These are phyloP conservation scores for Chlamydotis undulata DNA, from an alignment of 2,113 vertebrate genomes.

Conservation along the genomic window DNA sequence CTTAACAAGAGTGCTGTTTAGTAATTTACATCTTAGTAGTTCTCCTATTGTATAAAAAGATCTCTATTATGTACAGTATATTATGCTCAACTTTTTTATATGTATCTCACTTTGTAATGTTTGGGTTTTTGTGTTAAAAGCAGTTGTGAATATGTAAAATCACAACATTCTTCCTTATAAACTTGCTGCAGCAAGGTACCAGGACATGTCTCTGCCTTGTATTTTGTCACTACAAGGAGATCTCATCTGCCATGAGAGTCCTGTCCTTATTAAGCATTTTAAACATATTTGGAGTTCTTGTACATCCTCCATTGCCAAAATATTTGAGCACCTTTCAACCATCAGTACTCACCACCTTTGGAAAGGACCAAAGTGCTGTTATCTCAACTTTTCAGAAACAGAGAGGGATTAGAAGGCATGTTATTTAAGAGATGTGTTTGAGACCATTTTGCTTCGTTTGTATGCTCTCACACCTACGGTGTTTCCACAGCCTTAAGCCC, in stretches of 20 bases:
- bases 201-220: neutral
- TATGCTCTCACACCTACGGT: neutral
- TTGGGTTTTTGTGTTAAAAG: neutral
- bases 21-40: neutral
- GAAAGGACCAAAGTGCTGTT: neutral
- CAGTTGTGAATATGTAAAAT: neutral
- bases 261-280: neutral
- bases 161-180: neutral
- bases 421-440: neutral
- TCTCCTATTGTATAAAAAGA: neutral
- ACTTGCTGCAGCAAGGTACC: neutral
- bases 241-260: neutral
- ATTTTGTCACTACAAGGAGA: neutral
- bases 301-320: neutral
- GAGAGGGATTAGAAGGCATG: neutral
- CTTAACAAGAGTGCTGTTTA: neutral
- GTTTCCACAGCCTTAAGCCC: neutral
- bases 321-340: neutral
- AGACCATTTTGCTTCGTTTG: neutral
- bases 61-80: rapidly evolving
- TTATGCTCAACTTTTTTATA: neutral
- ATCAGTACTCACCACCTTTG: neutral
- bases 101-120: neutral
- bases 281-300: neutral
- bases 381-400: neutral